Evolutionary conservation across 2,113 vertebrate species (phyloP).

Genomic region (Mesocricetus auratus): DNA sequence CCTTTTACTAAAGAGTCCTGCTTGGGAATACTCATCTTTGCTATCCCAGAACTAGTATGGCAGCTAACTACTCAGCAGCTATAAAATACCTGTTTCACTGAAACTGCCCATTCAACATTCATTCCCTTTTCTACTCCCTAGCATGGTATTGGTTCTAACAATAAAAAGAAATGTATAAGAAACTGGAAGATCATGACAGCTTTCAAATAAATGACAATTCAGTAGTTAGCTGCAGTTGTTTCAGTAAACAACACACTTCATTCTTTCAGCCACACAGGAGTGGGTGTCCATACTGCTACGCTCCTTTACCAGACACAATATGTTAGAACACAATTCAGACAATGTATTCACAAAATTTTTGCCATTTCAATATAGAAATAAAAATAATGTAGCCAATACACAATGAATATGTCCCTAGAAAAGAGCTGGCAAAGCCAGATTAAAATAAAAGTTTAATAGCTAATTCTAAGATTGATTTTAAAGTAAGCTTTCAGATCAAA

Average conservation of each 20-base stretch:
- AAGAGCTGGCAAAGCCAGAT: slow-evolving; percentile 1
- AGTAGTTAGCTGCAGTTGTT: slow-evolving; percentile 14
- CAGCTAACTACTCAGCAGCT: background rate
- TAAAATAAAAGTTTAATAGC: slow-evolving; percentile 42
- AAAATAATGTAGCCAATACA: slow-evolving; percentile 54
- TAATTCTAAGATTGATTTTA: slow-evolving; percentile 51
- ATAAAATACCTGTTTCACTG: slow-evolving; percentile 21
- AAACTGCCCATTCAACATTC: background rate
- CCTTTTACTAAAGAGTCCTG: background rate
- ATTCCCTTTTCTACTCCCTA: background rate
- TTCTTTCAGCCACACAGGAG: background rate
- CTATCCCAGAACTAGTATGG: slow-evolving; percentile 16
- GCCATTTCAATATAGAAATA: slow-evolving; percentile 5
- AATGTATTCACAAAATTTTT: background rate
- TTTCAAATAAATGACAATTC: slow-evolving; percentile 59
- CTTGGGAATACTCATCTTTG: background rate
- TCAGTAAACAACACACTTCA: slow-evolving; percentile 12
- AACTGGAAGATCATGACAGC: background rate
- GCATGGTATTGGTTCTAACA: background rate
- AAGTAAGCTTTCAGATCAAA: slow-evolving; percentile 10
- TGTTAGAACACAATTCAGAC: slow-evolving; percentile 34
- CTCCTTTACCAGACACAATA: slow-evolving; percentile 46
- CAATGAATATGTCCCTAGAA: slow-evolving; percentile 43
- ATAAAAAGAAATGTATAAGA: slow-evolving; percentile 22
- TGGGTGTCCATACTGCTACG: background rate